Conservation (phyloP, 92 coral and sea anemone species). For the Scolanthus callimorphus region DNA sequence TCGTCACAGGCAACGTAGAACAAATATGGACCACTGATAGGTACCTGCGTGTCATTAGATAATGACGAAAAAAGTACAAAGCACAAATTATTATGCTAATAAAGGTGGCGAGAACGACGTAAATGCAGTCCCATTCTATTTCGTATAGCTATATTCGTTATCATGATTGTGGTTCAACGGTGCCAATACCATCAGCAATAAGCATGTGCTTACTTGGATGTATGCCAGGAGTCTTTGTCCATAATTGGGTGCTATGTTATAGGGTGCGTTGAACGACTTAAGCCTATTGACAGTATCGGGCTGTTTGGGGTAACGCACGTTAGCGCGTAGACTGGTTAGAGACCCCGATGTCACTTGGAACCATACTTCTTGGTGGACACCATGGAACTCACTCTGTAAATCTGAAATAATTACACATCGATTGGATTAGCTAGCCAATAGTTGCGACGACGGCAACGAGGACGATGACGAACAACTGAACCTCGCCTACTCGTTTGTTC, state of each 20-base stretch:
- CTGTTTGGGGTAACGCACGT: constrained; percentile 39
- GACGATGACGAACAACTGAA: too few species aligned
- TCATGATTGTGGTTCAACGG: too few species aligned
- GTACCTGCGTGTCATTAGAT: too few species aligned
- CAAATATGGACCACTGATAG: constrained; percentile 3
- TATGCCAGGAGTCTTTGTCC: constrained; percentile 67
- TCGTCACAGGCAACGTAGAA: constrained; percentile 15
- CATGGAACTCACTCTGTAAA: constrained; percentile 12
- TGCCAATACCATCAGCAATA: too few species aligned
- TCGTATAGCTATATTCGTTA: too few species aligned
- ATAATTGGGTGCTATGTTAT: constrained; percentile 25
- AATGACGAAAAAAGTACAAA: too few species aligned
- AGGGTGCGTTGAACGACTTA: constrained; percentile 42
- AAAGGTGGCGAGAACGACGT: too few species aligned
- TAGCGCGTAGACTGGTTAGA: constrained; percentile 26
- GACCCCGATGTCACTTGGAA: constrained; percentile 36
- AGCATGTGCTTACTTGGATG: constrained; percentile 56
- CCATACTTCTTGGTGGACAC: constrained; percentile 65
- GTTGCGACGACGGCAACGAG: not conserved
- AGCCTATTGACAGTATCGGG: constrained; percentile 45
- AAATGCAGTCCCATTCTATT: too few species aligned
- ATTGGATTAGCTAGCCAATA: too few species aligned
- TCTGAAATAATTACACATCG: constrained; percentile 5
- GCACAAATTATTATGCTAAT: too few species aligned
- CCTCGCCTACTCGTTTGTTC: too few species aligned